Percentiles rank a stretch among this genome's conserved stretches.
Evolutionary conservation across 2,888 invertebrate species (phyloP).

Genomic region (Netelia melanura): DNA sequence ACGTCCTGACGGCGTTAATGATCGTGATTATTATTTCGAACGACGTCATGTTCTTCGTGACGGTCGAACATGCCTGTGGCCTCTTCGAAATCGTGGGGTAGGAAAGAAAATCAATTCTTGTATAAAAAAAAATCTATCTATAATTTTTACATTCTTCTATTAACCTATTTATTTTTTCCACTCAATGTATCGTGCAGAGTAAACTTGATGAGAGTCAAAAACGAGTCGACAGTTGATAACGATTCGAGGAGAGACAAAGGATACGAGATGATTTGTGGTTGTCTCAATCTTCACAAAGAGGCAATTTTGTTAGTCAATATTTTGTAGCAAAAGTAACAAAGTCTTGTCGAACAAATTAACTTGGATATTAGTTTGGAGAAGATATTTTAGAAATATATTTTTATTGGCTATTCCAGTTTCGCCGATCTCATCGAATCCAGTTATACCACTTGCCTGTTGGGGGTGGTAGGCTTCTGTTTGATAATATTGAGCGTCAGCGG

Average conservation of each 20-base stretch:
- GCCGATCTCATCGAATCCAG: slow-evolving; percentile 11
- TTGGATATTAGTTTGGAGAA: neutral
- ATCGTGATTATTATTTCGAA: slow-evolving; percentile 10
- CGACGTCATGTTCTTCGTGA: slow-evolving; percentile 39
- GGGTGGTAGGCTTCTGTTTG: neutral
- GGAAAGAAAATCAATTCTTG: neutral
- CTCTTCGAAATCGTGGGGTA: slow-evolving; percentile 52
- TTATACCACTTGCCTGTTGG: neutral
- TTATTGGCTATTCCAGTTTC: neutral
- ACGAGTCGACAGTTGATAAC: neutral
- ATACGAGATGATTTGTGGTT: slow-evolving; percentile 33
- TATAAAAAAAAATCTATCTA: too few species aligned
- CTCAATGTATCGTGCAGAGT: neutral
- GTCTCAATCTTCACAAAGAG: slow-evolving; percentile 45
- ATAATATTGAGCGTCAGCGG: slow-evolving; percentile 3
- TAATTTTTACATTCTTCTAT: neutral
- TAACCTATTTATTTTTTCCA: neutral
- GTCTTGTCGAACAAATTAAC: neutral
- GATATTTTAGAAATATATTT: neutral
- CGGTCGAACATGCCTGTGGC: slow-evolving; percentile 47
- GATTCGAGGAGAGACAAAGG: neutral
- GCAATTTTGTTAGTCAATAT: slow-evolving; percentile 49
- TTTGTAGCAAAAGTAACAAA: neutral
- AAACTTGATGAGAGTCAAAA: slow-evolving; percentile 27
- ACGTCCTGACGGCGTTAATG: slow-evolving; percentile 2